These are phyloP conservation scores for Sacculina carcini DNA, from an alignment of 2,888 invertebrate species.

Conservation along the genomic window DNA sequence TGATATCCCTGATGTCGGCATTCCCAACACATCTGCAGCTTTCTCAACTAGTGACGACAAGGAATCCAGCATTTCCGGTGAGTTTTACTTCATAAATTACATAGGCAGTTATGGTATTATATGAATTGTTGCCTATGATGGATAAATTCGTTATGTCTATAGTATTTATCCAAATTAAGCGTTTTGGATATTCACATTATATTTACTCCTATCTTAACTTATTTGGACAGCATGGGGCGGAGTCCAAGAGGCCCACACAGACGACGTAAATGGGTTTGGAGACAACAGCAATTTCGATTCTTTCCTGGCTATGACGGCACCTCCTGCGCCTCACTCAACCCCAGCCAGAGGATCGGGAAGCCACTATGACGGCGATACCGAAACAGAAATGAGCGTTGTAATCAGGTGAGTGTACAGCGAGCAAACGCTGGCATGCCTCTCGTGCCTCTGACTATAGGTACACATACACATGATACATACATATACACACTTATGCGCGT, in stretches of 20 bases:
- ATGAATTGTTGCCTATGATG: slow-evolving; percentile 9
- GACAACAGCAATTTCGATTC: slow-evolving; percentile 31
- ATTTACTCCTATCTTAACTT: too few species aligned
- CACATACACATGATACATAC: too few species aligned
- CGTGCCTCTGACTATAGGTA: too few species aligned
- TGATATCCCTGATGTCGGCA: too few species aligned
- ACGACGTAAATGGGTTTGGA: slow-evolving; percentile 31
- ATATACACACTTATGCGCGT: too few species aligned
- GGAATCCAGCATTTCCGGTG: too few species aligned
- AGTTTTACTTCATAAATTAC: too few species aligned
- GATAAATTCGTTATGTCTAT: not conserved
- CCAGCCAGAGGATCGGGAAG: slow-evolving; percentile 27
- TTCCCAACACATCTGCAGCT: too few species aligned
- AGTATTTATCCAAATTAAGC: too few species aligned
- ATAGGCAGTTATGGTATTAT: slow-evolving; percentile 10
- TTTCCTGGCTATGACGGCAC: slow-evolving; percentile 44
- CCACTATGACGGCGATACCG: slow-evolving; percentile 16
- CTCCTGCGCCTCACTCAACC: slow-evolving; percentile 38
- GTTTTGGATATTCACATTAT: too few species aligned
- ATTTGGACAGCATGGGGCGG: slow-evolving; percentile 26
- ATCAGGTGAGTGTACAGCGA: slow-evolving; percentile 17
- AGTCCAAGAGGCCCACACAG: slow-evolving; percentile 15
- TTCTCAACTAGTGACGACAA: too few species aligned
- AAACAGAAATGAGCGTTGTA: slow-evolving; percentile 17
- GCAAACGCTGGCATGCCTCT: too few species aligned